A percentile compares a stretch with the other conserved stretches of the same genome.
These are phyloP conservation scores for Heteromurus nitidus DNA, from an alignment of 2,888 invertebrate genomes.

Conservation along the genomic window DNA sequence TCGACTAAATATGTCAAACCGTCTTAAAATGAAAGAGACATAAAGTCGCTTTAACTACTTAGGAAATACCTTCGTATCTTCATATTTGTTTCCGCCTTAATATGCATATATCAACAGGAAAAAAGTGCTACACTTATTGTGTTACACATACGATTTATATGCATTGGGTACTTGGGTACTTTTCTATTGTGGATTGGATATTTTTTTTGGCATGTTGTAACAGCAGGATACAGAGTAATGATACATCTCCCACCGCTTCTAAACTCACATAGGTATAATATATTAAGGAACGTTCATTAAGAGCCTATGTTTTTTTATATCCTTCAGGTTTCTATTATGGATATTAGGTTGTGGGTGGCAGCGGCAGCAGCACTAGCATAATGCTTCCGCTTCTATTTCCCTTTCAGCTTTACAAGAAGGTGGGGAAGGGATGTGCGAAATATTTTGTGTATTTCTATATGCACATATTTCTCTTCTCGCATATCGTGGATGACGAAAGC, in stretches of 20 bases:
- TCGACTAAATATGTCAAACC: too few species aligned
- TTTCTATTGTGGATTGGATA: neutral
- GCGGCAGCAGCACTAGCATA: neutral
- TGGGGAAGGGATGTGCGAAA: slow-evolving; percentile 32
- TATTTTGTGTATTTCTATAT: slow-evolving; percentile 31
- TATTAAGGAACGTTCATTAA: slow-evolving; percentile 1
- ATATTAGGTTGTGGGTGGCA: neutral
- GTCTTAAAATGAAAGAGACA: too few species aligned
- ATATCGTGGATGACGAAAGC: slow-evolving; percentile 15
- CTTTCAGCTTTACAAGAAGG: slow-evolving; percentile 19
- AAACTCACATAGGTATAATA: neutral
- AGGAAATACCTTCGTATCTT: too few species aligned
- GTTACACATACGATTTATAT: too few species aligned
- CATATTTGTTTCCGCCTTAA: too few species aligned
- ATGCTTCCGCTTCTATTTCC: neutral
- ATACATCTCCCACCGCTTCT: neutral
- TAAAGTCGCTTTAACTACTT: too few species aligned
- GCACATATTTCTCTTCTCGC: slow-evolving; percentile 5
- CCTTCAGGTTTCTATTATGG: too few species aligned
- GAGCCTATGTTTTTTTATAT: neutral
- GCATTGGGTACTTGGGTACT: neutral
- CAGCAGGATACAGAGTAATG: slow-evolving; percentile 36
- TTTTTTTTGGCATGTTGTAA: neutral
- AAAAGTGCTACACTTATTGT: too few species aligned
- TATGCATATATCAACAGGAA: too few species aligned